A percentile compares a stretch with the other conserved stretches of the same genome.
Evolutionary conservation across 2,797 vertebrate genomes (phyloP).

Genomic region (Glossophaga mutica): DNA sequence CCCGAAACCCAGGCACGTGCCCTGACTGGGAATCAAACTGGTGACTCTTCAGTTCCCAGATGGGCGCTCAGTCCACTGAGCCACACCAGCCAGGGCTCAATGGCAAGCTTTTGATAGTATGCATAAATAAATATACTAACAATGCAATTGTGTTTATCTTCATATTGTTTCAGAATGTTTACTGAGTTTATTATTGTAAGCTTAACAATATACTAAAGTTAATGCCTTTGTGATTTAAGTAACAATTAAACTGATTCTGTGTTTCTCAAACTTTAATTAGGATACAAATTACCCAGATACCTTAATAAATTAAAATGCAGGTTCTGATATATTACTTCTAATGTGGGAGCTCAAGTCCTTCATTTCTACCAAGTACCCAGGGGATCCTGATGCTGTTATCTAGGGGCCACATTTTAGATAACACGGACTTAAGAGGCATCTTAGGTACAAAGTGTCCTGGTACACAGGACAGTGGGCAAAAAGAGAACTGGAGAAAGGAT

Average conservation of each 20-base stretch:
- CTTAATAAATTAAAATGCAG: background rate
- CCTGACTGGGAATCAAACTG: no score
- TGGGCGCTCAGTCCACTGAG: no score
- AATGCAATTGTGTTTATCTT: background rate
- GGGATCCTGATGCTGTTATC: background rate
- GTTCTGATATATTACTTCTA: background rate
- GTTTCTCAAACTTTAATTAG: background rate
- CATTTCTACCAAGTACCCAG: background rate
- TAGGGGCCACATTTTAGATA: background rate
- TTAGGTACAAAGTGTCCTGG: background rate
- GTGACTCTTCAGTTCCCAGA: no score
- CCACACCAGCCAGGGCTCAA: background rate
- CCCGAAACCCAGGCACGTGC: no score
- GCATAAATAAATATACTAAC: background rate
- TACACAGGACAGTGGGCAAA: background rate
- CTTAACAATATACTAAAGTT: background rate
- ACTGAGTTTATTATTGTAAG: background rate
- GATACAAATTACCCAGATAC: background rate
- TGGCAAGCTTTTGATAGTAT: background rate
- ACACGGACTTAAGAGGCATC: background rate
- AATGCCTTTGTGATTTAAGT: background rate
- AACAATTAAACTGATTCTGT: background rate
- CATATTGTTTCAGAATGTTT: background rate
- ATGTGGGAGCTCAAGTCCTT: background rate
- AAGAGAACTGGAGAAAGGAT: background rate